Conservation (phyloP, 2,888 invertebrate species). For the Eupithecia pulchellata region DNA sequence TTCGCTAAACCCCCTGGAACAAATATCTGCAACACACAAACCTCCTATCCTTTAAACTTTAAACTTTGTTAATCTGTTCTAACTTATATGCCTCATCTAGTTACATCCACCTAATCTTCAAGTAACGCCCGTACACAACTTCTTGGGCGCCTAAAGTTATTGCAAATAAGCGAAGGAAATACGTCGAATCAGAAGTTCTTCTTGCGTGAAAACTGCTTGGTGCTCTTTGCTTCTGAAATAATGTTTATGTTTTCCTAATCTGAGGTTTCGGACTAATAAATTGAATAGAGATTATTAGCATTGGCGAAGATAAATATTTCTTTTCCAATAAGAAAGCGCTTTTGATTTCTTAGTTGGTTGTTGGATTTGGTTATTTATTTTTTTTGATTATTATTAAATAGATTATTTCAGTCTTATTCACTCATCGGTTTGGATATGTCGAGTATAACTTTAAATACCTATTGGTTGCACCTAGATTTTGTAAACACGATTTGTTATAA, state of each 20-base stretch:
- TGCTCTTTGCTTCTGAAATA: slow-evolving; percentile 16
- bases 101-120: slow-evolving; percentile 13
- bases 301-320: neutral
- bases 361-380: neutral
- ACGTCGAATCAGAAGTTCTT: slow-evolving; percentile 59
- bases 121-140: slow-evolving; percentile 38
- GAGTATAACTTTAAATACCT: no score
- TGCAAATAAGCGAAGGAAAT: slow-evolving; percentile 63
- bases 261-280: slow-evolving; percentile 12
- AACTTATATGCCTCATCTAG: slow-evolving; percentile 19
- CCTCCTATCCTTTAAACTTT: slow-evolving; percentile 2
- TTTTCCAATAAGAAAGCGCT: neutral
- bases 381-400: no score
- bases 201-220: slow-evolving; percentile 48
- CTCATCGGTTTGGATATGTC: neutral
- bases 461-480: no score
- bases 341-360: neutral
- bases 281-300: slow-evolving; percentile 3
- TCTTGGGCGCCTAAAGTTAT: slow-evolving; percentile 60
- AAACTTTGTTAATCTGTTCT: slow-evolving; percentile 12
- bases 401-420: neutral
- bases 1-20: neutral
- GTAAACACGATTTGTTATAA: no score
- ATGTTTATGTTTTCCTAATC: slow-evolving; percentile 14
- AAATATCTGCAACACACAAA: slow-evolving; percentile 4